phyloP scores from a whole-genome alignment of 1,140 invertebrate species.

The Pseudomyrmex cubaensis region DNA sequence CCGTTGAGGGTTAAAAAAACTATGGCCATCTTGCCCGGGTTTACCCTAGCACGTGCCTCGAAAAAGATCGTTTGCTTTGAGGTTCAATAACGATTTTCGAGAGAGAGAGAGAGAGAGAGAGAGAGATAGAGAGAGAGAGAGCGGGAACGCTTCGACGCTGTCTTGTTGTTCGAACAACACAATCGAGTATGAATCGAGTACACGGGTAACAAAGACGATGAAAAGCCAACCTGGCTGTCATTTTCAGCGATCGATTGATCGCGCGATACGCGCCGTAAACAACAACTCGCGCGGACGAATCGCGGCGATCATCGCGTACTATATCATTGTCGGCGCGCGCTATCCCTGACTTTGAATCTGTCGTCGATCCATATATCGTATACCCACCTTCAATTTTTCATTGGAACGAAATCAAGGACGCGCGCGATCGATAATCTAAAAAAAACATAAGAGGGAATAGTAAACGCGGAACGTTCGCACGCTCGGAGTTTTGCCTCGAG shows the following conservation, averaged over 20 bases:
- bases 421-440: constrained; percentile 72
- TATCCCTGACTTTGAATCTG: constrained; percentile 70
- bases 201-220: not conserved
- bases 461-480: not conserved
- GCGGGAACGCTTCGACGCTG: too few species aligned
- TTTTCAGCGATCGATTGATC: constrained; percentile 2
- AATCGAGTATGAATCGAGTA: too few species aligned
- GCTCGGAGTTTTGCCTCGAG: not conserved
- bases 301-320: not conserved
- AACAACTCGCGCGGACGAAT: constrained; percentile 1
- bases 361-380: constrained; percentile 41
- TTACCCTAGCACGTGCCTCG: too few species aligned
- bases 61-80: too few species aligned
- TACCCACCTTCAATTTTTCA: constrained; percentile 74
- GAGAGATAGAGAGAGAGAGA: too few species aligned
- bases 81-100: too few species aligned
- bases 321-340: not conserved
- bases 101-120: too few species aligned
- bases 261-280: not conserved
- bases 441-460: constrained; percentile 55
- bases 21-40: too few species aligned
- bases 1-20: too few species aligned
- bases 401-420: constrained; percentile 73
- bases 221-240: not conserved
- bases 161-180: too few species aligned